Evolutionary conservation across 1,140 invertebrate genomes (phyloP).

Genomic region (Cylas formicarius): DNA sequence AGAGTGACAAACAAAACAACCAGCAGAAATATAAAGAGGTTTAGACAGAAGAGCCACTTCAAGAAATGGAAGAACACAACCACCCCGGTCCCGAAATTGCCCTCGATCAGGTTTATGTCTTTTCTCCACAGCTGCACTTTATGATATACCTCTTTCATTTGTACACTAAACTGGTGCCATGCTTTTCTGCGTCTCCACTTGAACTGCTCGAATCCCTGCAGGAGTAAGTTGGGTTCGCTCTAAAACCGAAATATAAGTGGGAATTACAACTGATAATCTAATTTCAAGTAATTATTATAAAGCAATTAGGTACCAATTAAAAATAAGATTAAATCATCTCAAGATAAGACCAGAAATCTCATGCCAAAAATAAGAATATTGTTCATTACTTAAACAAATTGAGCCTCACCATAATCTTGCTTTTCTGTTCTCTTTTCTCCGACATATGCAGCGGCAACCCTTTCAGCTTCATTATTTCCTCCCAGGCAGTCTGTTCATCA

Average conservation of each 20-base stretch:
- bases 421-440: conserved; percentile 71
- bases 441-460: conserved; percentile 73
- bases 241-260: conserved; percentile 42
- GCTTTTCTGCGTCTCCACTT: conserved; percentile 68
- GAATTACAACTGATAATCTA: too few relatives aligned
- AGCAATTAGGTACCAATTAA: too few relatives aligned
- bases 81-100: conserved; percentile 72
- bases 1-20: conserved; percentile 61
- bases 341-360: too few relatives aligned
- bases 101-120: conserved; percentile 66
- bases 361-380: too few relatives aligned
- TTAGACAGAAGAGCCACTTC: conserved; percentile 72
- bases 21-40: conserved; percentile 57
- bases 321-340: too few relatives aligned
- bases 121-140: conserved; percentile 67
- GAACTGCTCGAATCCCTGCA: conserved; percentile 70
- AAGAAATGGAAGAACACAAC: conserved; percentile 75
- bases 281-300: too few relatives aligned
- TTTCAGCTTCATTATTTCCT: conserved; percentile 80
- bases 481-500: conserved; percentile 76
- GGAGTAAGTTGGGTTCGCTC: conserved; percentile 68
- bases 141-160: conserved; percentile 53
- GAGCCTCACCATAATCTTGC: conserved; percentile 60
- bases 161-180: conserved; percentile 54
- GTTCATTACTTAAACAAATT: too few relatives aligned